These are phyloP conservation scores for Ploceus nigricollis DNA, from an alignment of 2,113 vertebrate species.

Conservation along the genomic window DNA sequence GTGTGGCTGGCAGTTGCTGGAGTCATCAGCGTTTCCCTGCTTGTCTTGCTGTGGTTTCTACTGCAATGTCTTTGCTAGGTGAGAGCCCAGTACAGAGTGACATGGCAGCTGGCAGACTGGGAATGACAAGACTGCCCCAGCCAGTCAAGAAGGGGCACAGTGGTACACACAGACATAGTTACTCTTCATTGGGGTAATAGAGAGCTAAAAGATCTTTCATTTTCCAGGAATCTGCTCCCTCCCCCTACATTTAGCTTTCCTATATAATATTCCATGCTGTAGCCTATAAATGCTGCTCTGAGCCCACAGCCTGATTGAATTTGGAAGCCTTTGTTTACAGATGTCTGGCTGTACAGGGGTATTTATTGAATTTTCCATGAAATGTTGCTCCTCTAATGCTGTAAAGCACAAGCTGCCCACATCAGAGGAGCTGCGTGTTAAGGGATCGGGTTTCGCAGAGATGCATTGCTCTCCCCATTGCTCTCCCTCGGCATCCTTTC, in stretches of 20 bases:
- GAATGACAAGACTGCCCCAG: neutral
- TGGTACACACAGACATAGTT: neutral
- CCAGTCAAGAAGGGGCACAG: neutral
- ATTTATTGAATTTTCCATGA: conserved; percentile 90
- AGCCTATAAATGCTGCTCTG: conserved; percentile 80
- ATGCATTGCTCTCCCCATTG: conserved; percentile 70
- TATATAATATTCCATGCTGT: conserved; percentile 81
- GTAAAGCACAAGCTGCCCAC: conserved; percentile 83
- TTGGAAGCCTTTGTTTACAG: conserved; percentile 88
- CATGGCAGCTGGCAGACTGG: neutral
- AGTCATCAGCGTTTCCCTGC: neutral
- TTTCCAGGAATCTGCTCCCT: conserved; percentile 75
- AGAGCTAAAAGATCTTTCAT: conserved; percentile 55
- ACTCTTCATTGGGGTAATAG: neutral
- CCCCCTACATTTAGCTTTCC: conserved; percentile 70
- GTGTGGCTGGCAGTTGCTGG: neutral
- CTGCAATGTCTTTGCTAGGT: neutral
- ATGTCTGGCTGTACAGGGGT: conserved; percentile 86
- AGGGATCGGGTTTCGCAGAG: conserved; percentile 77
- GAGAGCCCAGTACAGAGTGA: neutral
- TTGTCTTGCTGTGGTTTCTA: neutral
- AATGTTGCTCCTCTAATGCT: conserved; percentile 88
- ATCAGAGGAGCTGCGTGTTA: conserved; percentile 79
- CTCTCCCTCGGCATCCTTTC: conserved; percentile 20
- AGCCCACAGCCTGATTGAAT: conserved; percentile 84